Percentiles rank a stretch among this genome's conserved stretches.
Conservation (phyloP, 2,888 invertebrate species). For the Oasisia sp. region DNA sequence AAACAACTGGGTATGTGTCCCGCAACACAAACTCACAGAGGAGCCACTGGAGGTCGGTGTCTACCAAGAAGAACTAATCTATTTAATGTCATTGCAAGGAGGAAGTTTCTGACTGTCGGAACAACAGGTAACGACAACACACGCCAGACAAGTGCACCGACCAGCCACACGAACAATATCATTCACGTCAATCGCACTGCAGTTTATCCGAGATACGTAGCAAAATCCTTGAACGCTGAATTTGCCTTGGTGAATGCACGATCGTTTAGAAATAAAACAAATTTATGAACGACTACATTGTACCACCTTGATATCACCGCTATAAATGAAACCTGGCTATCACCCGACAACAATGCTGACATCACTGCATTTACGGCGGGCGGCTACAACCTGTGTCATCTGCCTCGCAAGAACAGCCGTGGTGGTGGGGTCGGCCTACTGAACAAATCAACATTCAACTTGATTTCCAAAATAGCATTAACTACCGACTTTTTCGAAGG, state of each 20-base stretch:
- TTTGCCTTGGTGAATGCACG: neutral
- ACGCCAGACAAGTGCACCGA: neutral
- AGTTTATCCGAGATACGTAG: neutral
- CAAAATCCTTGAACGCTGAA: neutral
- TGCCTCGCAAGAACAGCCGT: neutral
- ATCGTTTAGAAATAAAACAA: neutral
- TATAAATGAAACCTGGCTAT: neutral
- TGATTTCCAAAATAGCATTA: neutral
- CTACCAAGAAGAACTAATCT: neutral
- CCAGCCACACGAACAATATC: neutral
- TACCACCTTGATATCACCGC: neutral
- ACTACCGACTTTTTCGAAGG: neutral
- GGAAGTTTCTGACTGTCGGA: neutral
- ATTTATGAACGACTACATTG: too few species aligned
- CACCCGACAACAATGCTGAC: neutral
- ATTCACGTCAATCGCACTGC: neutral
- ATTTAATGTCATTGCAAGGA: neutral
- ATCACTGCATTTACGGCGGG: neutral
- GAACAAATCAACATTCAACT: neutral
- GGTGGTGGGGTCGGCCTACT: neutral
- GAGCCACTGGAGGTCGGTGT: too few species aligned
- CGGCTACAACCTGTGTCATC: neutral
- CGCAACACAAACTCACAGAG: too few species aligned
- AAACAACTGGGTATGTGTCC: too few species aligned
- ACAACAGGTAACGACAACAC: neutral